Percentiles rank a stretch among this genome's conserved stretches.
phyloP scores from a whole-genome alignment of 2,888 invertebrate species.

The Rhodophaea formosa region DNA sequence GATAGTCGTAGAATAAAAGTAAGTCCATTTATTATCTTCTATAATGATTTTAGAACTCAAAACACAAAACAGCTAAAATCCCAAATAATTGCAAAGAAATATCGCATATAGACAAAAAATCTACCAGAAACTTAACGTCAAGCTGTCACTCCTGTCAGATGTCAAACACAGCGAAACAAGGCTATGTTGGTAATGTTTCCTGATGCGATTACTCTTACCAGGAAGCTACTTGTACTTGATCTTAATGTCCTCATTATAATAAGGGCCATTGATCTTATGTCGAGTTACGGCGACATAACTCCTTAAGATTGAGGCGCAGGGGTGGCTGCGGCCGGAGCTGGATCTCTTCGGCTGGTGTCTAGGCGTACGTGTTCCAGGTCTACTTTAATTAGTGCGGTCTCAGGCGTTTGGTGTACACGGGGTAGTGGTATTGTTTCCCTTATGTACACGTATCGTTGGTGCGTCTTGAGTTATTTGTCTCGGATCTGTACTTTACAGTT shows the following conservation, averaged over 20 bases:
- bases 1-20: too few species aligned
- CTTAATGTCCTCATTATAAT: background rate
- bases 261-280: background rate
- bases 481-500: background rate
- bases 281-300: background rate
- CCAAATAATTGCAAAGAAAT: too few species aligned
- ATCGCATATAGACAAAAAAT: too few species aligned
- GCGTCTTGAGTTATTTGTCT: background rate
- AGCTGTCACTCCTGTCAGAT: too few species aligned
- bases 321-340: background rate
- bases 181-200: too few species aligned
- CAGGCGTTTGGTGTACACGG: background rate
- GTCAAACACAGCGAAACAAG: too few species aligned
- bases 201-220: too few species aligned
- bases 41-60: too few species aligned
- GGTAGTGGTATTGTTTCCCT: constrained; percentile 12
- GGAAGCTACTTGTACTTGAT: background rate
- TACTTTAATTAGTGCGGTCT: background rate
- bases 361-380: background rate
- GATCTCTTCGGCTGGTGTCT: background rate
- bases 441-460: constrained; percentile 2
- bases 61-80: too few species aligned
- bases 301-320: background rate
- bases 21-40: too few species aligned
- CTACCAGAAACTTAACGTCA: too few species aligned